These are phyloP conservation scores for Agelastica alni DNA, from an alignment of 2,888 invertebrate genomes.

Conservation along the genomic window DNA sequence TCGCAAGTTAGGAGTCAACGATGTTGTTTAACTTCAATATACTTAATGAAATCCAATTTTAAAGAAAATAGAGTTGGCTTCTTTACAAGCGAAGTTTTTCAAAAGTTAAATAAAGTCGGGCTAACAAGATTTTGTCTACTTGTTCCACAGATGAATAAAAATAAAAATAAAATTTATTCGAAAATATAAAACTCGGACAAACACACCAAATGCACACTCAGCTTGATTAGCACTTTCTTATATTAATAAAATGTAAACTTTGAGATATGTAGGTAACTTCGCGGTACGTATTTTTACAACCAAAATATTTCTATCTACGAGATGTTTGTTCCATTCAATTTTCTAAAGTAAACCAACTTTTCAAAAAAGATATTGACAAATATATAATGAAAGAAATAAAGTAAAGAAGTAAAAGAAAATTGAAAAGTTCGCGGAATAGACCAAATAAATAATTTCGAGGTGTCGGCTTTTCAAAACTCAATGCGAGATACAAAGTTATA, in stretches of 20 bases:
- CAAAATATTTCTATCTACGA: constrained; percentile 24
- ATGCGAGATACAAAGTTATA: neutral
- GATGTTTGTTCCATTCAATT: constrained; percentile 39
- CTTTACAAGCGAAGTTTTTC: neutral
- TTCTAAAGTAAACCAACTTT: constrained; percentile 43
- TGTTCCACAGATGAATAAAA: constrained; percentile 5
- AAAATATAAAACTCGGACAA: constrained; percentile 23
- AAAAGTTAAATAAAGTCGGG: neutral
- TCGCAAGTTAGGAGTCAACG: too few relatives aligned
- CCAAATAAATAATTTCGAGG: constrained; percentile 17
- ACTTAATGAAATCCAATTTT: neutral
- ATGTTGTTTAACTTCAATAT: neutral
- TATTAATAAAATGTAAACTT: constrained; percentile 24
- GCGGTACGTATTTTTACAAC: constrained; percentile 24
- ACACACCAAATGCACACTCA: constrained; percentile 19
- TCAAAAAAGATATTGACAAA: constrained; percentile 26
- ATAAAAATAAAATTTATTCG: constrained; percentile 22
- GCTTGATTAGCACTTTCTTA: constrained; percentile 24
- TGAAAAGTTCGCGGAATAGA: constrained; percentile 14
- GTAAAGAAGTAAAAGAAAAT: constrained; percentile 16
- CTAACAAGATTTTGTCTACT: constrained; percentile 7
- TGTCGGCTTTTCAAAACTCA: neutral
- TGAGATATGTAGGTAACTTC: neutral
- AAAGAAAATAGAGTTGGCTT: neutral
- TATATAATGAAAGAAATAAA: constrained; percentile 22